Percentiles rank a stretch among this genome's conserved stretches.
phyloP scores from a whole-genome alignment of 2,797 vertebrate genomes.

The Hippocampus kuda region DNA sequence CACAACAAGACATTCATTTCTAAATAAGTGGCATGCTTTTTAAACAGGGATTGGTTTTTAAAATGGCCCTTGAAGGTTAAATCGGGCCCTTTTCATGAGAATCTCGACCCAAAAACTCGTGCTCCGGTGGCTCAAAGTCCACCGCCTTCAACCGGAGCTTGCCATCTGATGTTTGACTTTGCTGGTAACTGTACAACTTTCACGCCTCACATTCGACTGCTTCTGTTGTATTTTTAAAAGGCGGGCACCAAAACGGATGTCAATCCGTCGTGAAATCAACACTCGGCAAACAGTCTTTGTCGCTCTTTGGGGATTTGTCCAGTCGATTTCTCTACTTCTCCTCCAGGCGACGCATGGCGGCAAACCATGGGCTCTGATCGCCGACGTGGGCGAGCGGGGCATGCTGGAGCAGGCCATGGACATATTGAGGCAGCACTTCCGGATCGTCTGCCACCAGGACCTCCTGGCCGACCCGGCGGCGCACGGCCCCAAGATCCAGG shows the following conservation, averaged over 20 bases:
- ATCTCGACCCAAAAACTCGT: no score
- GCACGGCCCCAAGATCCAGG: conserved; percentile 63
- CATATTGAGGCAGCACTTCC: conserved; percentile 61
- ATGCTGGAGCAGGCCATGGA: conserved; percentile 40
- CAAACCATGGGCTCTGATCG: conserved; percentile 61
- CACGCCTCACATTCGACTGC: no score
- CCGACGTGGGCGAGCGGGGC: conserved; percentile 30
- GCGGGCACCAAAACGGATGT: no score
- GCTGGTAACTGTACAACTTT: neutral
- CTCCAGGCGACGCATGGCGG: conserved; percentile 53
- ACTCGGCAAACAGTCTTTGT: no score
- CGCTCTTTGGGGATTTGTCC: no score
- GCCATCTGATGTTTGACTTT: neutral
- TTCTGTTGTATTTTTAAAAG: no score
- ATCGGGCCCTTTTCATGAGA: neutral
- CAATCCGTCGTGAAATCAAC: no score
- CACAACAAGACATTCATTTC: neutral
- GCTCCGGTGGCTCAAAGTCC: neutral
- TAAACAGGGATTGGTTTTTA: neutral
- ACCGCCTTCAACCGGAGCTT: neutral
- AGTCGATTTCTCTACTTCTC: neutral
- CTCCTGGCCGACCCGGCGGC: conserved; percentile 58
- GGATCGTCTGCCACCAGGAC: conserved; percentile 59
- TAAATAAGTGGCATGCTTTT: neutral
- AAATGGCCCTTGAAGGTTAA: neutral